phyloP scores from a whole-genome alignment of 2,797 vertebrate genomes.

The Staurois parvus region DNA sequence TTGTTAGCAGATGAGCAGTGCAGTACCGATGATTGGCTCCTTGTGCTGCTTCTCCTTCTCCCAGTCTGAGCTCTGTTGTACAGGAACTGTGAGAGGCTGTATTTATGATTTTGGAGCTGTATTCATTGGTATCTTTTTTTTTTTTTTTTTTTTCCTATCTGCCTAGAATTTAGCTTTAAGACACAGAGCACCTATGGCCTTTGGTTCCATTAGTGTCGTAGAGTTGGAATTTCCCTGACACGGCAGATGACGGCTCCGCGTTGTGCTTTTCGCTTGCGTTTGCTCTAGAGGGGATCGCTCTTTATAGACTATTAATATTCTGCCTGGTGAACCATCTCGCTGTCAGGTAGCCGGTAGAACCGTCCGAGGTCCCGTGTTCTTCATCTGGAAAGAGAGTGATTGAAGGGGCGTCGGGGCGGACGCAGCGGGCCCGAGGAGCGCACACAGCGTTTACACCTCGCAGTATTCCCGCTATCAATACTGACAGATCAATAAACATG shows the following conservation, averaged over 20 bases:
- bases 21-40: no score
- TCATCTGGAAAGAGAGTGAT: not conserved
- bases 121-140: no score
- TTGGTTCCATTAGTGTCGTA: no score
- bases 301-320: not conserved
- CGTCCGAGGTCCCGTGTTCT: not conserved
- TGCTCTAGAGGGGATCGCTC: not conserved
- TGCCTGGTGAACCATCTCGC: not conserved
- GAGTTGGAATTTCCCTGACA: not conserved
- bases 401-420: not conserved
- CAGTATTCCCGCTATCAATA: constrained; percentile 40
- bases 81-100: no score
- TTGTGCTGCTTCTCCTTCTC: no score
- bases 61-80: no score
- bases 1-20: no score
- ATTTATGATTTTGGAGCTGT: no score
- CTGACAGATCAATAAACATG: constrained; percentile 42
- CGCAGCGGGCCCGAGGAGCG: not conserved
- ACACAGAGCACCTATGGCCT: no score
- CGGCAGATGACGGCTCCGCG: not conserved
- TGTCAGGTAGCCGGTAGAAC: not conserved
- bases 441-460: not conserved
- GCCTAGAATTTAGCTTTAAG: no score
- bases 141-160: no score
- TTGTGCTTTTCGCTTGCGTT: not conserved